phyloP scores from a whole-genome alignment of 2,888 invertebrate genomes.

The Tetragonula carbonaria region DNA sequence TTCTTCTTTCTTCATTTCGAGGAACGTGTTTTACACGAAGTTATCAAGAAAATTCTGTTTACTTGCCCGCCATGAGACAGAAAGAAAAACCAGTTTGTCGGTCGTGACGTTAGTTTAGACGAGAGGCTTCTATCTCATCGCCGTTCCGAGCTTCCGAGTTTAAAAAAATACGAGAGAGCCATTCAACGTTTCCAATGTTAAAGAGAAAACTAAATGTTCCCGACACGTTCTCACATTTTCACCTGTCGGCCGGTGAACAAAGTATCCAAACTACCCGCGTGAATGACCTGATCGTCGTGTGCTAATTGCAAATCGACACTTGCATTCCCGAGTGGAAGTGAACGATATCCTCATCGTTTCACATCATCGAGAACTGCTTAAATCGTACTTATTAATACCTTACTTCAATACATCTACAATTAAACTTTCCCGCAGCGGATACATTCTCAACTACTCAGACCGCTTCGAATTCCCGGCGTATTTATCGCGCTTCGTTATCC shows the following conservation, averaged over 20 bases:
- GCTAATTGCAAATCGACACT: background rate
- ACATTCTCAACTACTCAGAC: background rate
- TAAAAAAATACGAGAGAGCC: too few relatives aligned
- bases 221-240: background rate
- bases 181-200: background rate
- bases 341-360: background rate
- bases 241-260: background rate
- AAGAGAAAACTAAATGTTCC: background rate
- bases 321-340: background rate
- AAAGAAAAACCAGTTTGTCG: too few relatives aligned
- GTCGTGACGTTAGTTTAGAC: too few relatives aligned
- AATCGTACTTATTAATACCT: background rate
- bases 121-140: too few relatives aligned
- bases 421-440: background rate
- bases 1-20: too few relatives aligned
- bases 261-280: background rate
- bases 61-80: too few relatives aligned
- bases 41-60: too few relatives aligned
- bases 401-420: too few relatives aligned
- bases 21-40: too few relatives aligned
- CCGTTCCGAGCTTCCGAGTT: too few relatives aligned
- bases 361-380: background rate
- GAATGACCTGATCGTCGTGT: background rate
- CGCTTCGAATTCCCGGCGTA: slow-evolving; percentile 4
- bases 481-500: slow-evolving; percentile 19